Evolutionary conservation across 2,113 vertebrate genomes (phyloP).

Genomic region (Melanocharis versteri): DNA sequence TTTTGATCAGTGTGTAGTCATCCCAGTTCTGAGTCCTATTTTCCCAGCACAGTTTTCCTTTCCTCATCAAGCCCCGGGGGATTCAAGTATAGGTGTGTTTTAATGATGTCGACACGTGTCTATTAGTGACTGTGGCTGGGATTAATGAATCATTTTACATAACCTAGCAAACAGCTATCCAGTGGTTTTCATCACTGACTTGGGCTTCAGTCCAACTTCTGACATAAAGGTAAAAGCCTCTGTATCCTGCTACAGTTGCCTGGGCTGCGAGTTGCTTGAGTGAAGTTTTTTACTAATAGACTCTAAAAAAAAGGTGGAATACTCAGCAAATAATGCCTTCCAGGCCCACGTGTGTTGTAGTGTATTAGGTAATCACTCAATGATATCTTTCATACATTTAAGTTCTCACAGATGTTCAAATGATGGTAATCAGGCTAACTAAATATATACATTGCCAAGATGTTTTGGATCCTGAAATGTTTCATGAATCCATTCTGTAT

Average conservation of each 20-base stretch:
- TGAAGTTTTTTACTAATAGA: not conserved
- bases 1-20: not conserved
- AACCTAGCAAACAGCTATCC: not conserved
- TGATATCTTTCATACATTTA: not conserved
- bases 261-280: not conserved
- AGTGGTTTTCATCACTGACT: constrained; percentile 14
- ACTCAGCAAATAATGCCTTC: not conserved
- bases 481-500: not conserved
- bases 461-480: not conserved
- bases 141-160: constrained; percentile 32
- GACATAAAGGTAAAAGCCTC: not conserved
- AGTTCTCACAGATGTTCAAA: not conserved
- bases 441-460: not conserved
- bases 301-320: not conserved
- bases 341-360: not conserved
- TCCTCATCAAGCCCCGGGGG: not conserved
- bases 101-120: not conserved
- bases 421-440: not conserved
- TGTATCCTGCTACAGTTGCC: not conserved
- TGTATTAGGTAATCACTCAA: not conserved
- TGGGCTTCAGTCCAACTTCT: not conserved
- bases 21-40: not conserved
- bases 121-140: constrained; percentile 3
- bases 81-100: constrained; percentile 2
- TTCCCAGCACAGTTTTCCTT: not conserved